These are phyloP conservation scores for Acyrthosiphon pisum DNA, from an alignment of 1,140 invertebrate species.

Conservation along the genomic window DNA sequence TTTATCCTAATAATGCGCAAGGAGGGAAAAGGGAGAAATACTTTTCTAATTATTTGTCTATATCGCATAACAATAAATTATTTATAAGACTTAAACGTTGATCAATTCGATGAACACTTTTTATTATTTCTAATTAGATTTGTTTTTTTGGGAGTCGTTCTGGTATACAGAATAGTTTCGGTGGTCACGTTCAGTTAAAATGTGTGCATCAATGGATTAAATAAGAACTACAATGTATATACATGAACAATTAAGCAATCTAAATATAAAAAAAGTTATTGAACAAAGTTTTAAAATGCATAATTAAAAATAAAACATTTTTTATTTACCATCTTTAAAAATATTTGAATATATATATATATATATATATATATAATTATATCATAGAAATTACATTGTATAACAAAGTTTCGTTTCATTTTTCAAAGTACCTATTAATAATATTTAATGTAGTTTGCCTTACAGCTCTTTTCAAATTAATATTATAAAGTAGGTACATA, in stretches of 20 bases:
- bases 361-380: neutral
- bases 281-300: neutral
- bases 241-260: neutral
- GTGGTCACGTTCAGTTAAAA: neutral
- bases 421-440: neutral
- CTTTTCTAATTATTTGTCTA: neutral
- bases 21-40: neutral
- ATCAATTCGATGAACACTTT: neutral
- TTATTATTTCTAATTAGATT: constrained; percentile 2
- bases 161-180: neutral
- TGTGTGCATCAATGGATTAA: neutral
- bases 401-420: neutral
- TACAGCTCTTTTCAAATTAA: neutral
- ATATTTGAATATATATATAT: neutral
- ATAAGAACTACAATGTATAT: neutral
- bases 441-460: neutral
- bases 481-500: neutral
- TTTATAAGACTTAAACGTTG: neutral
- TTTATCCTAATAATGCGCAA: neutral
- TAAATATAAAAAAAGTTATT: neutral
- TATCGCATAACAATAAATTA: neutral
- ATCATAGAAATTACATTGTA: neutral
- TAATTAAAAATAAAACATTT: neutral
- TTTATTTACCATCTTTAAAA: neutral
- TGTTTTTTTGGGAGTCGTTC: neutral